phyloP scores from a whole-genome alignment of 2,888 invertebrate genomes.

The Crepidodera aurea region DNA sequence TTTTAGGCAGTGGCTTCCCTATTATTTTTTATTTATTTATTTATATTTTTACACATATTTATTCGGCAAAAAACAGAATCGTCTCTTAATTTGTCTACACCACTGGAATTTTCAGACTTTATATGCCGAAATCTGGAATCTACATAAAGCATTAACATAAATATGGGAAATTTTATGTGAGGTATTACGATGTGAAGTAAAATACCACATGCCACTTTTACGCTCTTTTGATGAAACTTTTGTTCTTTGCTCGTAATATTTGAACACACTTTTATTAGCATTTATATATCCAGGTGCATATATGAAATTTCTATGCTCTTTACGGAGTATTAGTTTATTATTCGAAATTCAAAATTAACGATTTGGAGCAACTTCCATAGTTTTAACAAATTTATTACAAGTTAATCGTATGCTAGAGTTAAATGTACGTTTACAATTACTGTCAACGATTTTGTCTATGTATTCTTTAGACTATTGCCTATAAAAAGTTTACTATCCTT shows the following conservation, averaged over 20 bases:
- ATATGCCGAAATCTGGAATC: slow-evolving; percentile 10
- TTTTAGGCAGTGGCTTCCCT: background rate
- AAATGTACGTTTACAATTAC: no score
- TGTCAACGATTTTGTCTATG: no score
- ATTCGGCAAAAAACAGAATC: no score
- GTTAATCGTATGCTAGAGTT: no score
- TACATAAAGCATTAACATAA: slow-evolving; percentile 46
- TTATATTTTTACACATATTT: no score
- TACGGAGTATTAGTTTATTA: no score
- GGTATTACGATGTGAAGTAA: slow-evolving; percentile 46
- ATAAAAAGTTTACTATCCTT: no score
- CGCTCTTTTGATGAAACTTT: slow-evolving; percentile 38
- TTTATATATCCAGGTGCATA: slow-evolving; percentile 11
- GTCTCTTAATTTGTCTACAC: no score
- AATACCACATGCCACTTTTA: slow-evolving; percentile 47
- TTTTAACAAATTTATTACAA: no score
- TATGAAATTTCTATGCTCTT: background rate
- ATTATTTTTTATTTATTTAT: background rate
- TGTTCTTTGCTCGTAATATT: slow-evolving; percentile 17
- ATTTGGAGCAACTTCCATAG: no score
- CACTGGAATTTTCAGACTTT: background rate
- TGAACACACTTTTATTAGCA: slow-evolving; percentile 19
- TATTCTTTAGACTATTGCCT: no score
- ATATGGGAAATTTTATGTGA: slow-evolving; percentile 47
- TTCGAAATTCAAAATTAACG: no score